phyloP scores from a whole-genome alignment of 2,888 invertebrate genomes.

The Troglohyphantes excavatus region DNA sequence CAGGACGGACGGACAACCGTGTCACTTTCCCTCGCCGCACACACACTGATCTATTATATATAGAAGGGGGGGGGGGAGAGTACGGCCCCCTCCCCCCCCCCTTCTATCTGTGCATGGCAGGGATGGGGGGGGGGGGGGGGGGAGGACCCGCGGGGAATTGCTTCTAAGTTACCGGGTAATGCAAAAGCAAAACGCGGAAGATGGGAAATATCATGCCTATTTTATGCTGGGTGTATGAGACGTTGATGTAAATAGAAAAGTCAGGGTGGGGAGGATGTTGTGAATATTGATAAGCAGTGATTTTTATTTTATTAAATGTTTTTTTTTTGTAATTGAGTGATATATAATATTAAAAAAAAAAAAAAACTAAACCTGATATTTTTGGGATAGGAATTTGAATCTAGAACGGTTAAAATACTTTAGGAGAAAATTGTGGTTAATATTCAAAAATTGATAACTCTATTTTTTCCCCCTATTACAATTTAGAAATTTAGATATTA shows the following conservation, averaged over 20 bases:
- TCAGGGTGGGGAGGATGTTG: not conserved
- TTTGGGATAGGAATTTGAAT: no score
- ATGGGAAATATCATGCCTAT: not conserved
- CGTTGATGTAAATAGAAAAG: not conserved
- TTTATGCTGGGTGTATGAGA: not conserved
- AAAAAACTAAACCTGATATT: no score
- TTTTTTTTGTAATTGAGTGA: no score
- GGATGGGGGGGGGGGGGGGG: not conserved
- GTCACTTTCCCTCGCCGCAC: constrained; percentile 45
- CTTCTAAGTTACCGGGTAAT: not conserved
- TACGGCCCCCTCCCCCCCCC: no score
- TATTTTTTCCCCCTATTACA: no score
- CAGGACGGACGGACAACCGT: constrained; percentile 36
- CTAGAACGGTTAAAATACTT: no score
- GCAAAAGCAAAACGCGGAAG: not conserved
- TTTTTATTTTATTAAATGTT: no score
- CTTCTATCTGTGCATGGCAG: constrained; percentile 36
- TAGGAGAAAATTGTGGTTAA: no score
- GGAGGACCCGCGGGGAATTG: not conserved
- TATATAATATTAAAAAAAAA: no score
- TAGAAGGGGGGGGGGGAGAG: not conserved
- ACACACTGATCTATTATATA: constrained; percentile 34
- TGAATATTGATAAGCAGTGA: no score
- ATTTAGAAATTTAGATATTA: no score
- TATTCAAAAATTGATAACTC: no score